Conservation (phyloP, 2,888 invertebrate genomes). For the Siphlonurus alternatus region DNA sequence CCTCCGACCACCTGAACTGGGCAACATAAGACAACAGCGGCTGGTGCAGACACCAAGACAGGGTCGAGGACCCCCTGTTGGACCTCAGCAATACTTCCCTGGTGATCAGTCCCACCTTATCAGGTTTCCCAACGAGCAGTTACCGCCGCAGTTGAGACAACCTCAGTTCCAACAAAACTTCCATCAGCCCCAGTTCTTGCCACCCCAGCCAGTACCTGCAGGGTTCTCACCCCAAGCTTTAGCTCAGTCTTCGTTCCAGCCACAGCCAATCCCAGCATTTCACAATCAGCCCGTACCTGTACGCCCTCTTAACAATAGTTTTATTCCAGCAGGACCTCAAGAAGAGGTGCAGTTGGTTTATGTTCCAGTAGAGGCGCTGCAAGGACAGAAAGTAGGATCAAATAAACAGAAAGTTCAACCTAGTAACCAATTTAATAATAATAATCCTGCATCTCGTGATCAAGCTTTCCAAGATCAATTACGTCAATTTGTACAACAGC, state of each 20-base stretch:
- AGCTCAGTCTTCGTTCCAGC: background rate
- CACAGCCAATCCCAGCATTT: background rate
- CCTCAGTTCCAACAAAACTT: background rate
- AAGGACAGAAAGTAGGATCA: background rate
- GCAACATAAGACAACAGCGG: background rate
- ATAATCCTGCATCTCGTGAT: background rate
- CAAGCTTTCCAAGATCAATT: background rate
- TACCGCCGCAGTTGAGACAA: background rate
- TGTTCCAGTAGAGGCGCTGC: constrained; percentile 58
- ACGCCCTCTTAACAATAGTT: background rate
- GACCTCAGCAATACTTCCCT: background rate
- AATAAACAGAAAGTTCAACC: too few species aligned
- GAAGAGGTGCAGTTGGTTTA: constrained; percentile 58
- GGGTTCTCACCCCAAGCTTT: background rate
- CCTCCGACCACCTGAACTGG: background rate
- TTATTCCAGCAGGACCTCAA: background rate
- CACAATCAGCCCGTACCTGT: background rate
- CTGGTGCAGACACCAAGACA: background rate
- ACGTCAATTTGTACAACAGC: constrained; percentile 7
- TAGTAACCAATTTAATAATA: too few species aligned
- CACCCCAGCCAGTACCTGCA: background rate
- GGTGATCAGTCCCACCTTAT: background rate
- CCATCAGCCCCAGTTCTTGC: background rate
- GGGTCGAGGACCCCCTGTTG: background rate
- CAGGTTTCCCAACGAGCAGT: background rate